phyloP scores from a whole-genome alignment of 2,113 vertebrate genomes.

The Trematocara unimaculatum region DNA sequence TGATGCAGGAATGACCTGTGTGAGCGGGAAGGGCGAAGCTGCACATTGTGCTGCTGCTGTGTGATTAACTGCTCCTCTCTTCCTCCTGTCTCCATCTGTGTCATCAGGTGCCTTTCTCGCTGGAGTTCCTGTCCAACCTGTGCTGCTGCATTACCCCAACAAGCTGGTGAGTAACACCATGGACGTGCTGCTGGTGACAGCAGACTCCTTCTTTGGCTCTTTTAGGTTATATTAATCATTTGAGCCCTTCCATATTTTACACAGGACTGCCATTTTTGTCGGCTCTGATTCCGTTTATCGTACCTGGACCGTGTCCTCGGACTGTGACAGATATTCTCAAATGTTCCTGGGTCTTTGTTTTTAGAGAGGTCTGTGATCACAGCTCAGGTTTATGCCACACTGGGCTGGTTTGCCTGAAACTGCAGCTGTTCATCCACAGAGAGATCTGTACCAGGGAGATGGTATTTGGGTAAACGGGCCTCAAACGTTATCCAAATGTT shows the following conservation, averaged over 20 bases:
- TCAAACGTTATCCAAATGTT: neutral
- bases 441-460: neutral
- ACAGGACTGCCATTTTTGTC: neutral
- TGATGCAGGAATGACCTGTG: neutral
- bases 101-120: constrained; percentile 82
- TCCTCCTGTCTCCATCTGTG: neutral
- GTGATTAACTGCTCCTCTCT: neutral
- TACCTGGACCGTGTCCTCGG: neutral
- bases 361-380: neutral
- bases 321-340: neutral
- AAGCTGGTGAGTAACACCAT: constrained; percentile 73
- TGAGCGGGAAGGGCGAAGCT: neutral
- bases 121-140: constrained; percentile 85
- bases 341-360: neutral
- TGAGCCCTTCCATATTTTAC: neutral
- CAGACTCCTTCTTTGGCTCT: neutral
- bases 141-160: constrained; percentile 83
- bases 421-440: neutral
- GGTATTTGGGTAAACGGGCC: neutral
- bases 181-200: neutral
- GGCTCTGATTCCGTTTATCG: accelerated
- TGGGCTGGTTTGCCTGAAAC: neutral
- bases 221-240: neutral
- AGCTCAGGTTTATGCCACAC: neutral
- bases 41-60: neutral